A percentile compares a stretch with the other conserved stretches of the same genome.
phyloP scores from a whole-genome alignment of 2,888 invertebrate genomes.

The Eudasyphora cyanicolor region DNA sequence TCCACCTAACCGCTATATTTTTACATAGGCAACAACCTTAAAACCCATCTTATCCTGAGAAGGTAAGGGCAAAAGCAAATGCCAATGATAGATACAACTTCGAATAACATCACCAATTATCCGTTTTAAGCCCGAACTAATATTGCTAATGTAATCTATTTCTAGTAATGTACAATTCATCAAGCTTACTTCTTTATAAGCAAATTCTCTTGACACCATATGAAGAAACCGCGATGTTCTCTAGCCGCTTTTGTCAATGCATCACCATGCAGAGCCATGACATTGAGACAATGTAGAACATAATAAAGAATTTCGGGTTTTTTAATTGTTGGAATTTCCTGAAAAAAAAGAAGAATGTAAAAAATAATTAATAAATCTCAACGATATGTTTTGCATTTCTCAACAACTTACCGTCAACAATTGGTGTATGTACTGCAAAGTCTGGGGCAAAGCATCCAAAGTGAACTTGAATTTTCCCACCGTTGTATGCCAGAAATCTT shows the following conservation, averaged over 20 bases:
- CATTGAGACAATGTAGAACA: slow-evolving; percentile 93
- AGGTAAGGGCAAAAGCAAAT: no score
- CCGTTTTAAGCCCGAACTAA: no score
- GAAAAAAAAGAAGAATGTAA: neutral
- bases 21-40: no score
- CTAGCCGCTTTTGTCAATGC: slow-evolving; percentile 92
- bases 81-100: no score
- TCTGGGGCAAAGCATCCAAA: slow-evolving; percentile 93
- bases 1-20: no score
- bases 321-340: slow-evolving; percentile 90
- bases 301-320: slow-evolving; percentile 97
- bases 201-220: slow-evolving; percentile 97
- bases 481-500: slow-evolving; percentile 95
- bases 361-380: neutral
- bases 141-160: no score
- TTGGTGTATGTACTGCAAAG: slow-evolving; percentile 95
- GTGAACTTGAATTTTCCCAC: slow-evolving; percentile 95
- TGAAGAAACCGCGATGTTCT: slow-evolving; percentile 94
- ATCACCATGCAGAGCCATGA: slow-evolving; percentile 95
- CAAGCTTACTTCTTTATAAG: slow-evolving; percentile 91
- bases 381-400: neutral
- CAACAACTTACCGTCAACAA: slow-evolving; percentile 84
- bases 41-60: no score
- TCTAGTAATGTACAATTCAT: no score
- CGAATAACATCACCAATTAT: no score